Percentiles rank a stretch among this genome's conserved stretches.
phyloP scores from a whole-genome alignment of 2,113 vertebrate species.

The Ptychochromis oligacanthus region DNA sequence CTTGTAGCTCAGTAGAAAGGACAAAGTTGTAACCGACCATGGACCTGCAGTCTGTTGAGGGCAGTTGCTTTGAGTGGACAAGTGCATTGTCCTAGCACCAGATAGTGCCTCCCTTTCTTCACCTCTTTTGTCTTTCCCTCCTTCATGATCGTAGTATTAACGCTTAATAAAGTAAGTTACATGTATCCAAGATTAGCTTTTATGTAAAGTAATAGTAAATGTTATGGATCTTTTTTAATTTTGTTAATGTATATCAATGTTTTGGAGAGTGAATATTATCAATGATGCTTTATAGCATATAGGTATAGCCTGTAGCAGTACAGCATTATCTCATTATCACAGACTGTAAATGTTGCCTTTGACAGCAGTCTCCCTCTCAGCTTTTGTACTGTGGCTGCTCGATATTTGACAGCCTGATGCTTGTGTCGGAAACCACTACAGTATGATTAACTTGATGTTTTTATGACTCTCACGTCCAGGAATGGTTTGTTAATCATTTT shows the following conservation, averaged over 20 bases:
- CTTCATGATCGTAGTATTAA: slow-evolving; percentile 13
- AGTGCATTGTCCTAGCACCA: slow-evolving; percentile 64
- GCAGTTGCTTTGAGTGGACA: slow-evolving; percentile 49
- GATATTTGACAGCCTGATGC: slow-evolving; percentile 42
- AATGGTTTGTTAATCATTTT: slow-evolving; percentile 36
- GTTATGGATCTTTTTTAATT: slow-evolving; percentile 24
- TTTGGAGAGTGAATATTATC: slow-evolving; percentile 64
- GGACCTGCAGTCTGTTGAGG: slow-evolving; percentile 55
- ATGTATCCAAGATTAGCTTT: slow-evolving; percentile 29
- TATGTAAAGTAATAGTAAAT: slow-evolving; percentile 32
- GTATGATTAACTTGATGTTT: slow-evolving; percentile 33
- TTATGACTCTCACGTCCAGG: slow-evolving; percentile 19
- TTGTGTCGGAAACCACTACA: slow-evolving; percentile 28
- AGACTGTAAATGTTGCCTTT: slow-evolving; percentile 56
- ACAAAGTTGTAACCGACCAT: slow-evolving; percentile 24
- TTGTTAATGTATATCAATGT: slow-evolving; percentile 31
- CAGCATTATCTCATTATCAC: slow-evolving; percentile 33
- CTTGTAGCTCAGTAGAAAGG: slow-evolving; percentile 44
- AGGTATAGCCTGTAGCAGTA: slow-evolving; percentile 44
- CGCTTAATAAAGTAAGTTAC: slow-evolving; percentile 36
- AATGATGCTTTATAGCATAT: slow-evolving; percentile 45
- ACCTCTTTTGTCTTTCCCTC: slow-evolving; percentile 31
- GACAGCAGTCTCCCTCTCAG: slow-evolving; percentile 12
- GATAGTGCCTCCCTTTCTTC: slow-evolving; percentile 74
- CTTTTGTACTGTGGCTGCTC: slow-evolving; percentile 52